A percentile compares a stretch with the other conserved stretches of the same genome.
phyloP scores from a whole-genome alignment of 2,113 vertebrate genomes.

The Athene noctua region DNA sequence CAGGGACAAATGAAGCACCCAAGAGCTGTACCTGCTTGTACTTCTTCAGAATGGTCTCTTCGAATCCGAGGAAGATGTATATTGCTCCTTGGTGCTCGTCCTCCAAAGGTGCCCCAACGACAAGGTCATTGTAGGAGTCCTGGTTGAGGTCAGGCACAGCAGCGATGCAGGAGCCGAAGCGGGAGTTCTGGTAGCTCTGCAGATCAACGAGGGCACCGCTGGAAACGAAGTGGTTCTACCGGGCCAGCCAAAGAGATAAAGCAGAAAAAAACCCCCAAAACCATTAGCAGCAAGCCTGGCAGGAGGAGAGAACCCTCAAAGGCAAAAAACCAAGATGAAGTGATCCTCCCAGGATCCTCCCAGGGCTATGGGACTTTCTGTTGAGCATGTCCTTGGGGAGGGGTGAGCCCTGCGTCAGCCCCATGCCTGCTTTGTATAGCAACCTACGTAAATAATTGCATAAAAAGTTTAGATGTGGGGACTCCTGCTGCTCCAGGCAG shows the following conservation, averaged over 20 bases:
- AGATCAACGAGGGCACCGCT: constrained; percentile 82
- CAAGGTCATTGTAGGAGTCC: constrained; percentile 89
- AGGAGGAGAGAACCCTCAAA: not conserved
- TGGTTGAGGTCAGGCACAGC: constrained; percentile 91
- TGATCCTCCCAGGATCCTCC: not conserved
- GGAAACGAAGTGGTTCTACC: constrained; percentile 79
- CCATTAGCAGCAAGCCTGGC: not conserved
- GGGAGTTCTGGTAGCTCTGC: constrained; percentile 87
- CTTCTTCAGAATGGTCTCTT: constrained; percentile 78
- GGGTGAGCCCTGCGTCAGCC: not conserved
- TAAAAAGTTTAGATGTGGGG: not conserved
- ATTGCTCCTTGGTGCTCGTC: constrained; percentile 88
- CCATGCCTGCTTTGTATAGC: not conserved
- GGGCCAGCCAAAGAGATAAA: not conserved
- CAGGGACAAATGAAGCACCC: fast-evolving
- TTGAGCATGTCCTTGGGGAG: not conserved
- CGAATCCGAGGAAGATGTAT: constrained; percentile 87
- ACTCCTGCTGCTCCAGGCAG: fast-evolving
- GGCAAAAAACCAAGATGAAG: fast-evolving
- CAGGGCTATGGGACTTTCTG: not conserved
- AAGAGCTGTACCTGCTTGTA: constrained; percentile 84
- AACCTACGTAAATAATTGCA: fast-evolving
- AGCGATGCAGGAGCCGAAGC: constrained; percentile 89
- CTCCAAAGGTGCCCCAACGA: constrained; percentile 90
- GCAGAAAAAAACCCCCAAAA: not conserved